These are phyloP conservation scores for Tetragnatha versicolor DNA, from an alignment of 1,140 invertebrate genomes.

Conservation along the genomic window DNA sequence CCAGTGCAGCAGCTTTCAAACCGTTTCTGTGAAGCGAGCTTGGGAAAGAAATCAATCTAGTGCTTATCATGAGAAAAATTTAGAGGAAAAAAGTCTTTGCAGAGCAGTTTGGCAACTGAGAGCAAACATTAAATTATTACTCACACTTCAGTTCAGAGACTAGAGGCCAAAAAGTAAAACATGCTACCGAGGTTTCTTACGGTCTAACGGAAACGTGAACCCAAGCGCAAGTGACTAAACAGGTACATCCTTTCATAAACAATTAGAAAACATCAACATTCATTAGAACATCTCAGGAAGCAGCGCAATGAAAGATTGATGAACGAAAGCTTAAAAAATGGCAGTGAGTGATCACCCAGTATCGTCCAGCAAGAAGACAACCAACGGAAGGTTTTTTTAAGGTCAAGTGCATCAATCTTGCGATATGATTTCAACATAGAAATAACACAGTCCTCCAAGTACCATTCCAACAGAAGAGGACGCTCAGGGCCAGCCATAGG, in stretches of 20 bases:
- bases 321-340: conserved; percentile 42
- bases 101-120: no score
- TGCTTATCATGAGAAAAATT: no score
- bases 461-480: conserved; percentile 7
- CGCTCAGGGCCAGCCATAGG: background rate
- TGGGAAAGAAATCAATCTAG: no score
- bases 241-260: conserved; percentile 30
- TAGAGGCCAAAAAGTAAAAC: no score
- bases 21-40: no score
- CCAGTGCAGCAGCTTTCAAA: no score
- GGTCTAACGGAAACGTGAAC: no score
- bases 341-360: conserved; percentile 42
- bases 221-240: no score
- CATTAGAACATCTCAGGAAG: conserved; percentile 13
- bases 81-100: no score
- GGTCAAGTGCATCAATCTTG: conserved; percentile 44
- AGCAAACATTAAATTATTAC: no score
- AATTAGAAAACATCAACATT: conserved; percentile 39
- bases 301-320: conserved; percentile 29
- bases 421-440: conserved; percentile 17
- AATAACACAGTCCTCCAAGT: conserved; percentile 3
- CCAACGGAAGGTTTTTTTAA: conserved; percentile 15
- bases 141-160: no score
- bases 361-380: conserved; percentile 24
- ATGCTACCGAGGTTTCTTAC: no score